Base-by-base conservation (phyloP, 23 tunicate genomes). In the Diplosoma virens region DNA sequence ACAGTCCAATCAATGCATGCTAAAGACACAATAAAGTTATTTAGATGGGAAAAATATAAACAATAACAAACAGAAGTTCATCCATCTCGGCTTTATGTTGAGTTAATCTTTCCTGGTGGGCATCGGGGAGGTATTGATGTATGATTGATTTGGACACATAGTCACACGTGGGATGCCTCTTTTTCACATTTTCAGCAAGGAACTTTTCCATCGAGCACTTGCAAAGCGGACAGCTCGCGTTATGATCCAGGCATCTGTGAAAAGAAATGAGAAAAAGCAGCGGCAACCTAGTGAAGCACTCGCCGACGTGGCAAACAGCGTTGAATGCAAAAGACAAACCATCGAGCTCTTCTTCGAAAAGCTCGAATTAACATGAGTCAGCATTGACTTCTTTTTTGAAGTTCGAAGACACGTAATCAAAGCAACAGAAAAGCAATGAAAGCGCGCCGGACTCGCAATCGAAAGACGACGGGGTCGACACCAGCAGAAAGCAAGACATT, bases 161-260 rank as follows among this genome's bases (percentile, higher is more conserved):
- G 56, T 89, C 96, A 46, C 77, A 74, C 23, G 81, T 33, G 3
- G 82, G 96, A 29, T 82, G 82, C 22, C 32, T 17, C 22, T 52
- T 75, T 36, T 77, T 64, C 33, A 76, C 60, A 29, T 68, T 36
- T 33, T 79, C 88, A 9, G 82, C 81, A 6, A 77, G 20, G 47
- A 63, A 84, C 25, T 50, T 33, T n/a, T 82, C 37, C 84, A 89
- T 61, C 0, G 85, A 32, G 22, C 47, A 36, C 72, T 89, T 89
- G 77, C 96, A 89, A 30, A 89, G 77, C 7, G 96, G 96, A 33
- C 96, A 89, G 16, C 58, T 25, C 11, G 56, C 32, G 79, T 75
- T 78, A 70, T 89, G 96, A 58, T 89, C 96, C 81, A 89, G 50
- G 36, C 65, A 77, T 69, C 96, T 89, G 59, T 33, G 33, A 56